Percentiles rank a stretch among this genome's conserved stretches.
These are phyloP conservation scores for Busseola fusca DNA, from an alignment of 2,888 invertebrate genomes.

Conservation along the genomic window DNA sequence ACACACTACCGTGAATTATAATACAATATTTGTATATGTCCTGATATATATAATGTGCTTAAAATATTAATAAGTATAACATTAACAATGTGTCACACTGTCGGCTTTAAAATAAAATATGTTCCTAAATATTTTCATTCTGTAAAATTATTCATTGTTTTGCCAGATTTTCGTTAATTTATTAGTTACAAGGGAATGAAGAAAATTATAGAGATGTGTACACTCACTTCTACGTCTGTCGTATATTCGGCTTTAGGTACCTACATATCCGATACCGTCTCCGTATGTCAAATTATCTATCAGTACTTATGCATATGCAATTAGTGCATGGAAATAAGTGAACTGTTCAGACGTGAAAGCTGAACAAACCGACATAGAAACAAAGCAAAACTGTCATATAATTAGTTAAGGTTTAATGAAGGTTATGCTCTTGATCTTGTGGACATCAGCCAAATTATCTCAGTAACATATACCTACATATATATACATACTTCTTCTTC, in stretches of 20 bases:
- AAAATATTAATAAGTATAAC: not conserved
- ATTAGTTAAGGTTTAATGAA: conserved; percentile 9
- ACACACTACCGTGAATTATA: too few species aligned
- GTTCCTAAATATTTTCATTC: conserved; percentile 17
- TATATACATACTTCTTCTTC: too few species aligned
- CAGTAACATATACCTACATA: too few species aligned
- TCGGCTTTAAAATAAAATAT: not conserved
- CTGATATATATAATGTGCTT: conserved; percentile 7
- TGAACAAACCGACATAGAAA: not conserved
- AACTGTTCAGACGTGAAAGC: not conserved
- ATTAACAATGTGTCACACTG: not conserved
- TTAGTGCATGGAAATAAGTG: not conserved
- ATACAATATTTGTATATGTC: too few species aligned
- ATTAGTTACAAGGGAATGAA: not conserved
- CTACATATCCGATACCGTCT: not conserved
- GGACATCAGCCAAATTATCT: conserved; percentile 28
- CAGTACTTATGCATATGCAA: not conserved
- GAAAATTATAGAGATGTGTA: not conserved
- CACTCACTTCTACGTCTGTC: not conserved
- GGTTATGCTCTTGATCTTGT: conserved; percentile 9
- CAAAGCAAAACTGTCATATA: not conserved
- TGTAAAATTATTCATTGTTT: not conserved
- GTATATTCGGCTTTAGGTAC: not conserved
- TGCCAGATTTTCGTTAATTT: not conserved
- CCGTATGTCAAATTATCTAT: not conserved